These are phyloP conservation scores for Myzus persicae DNA, from an alignment of 1,140 invertebrate species.

Conservation along the genomic window DNA sequence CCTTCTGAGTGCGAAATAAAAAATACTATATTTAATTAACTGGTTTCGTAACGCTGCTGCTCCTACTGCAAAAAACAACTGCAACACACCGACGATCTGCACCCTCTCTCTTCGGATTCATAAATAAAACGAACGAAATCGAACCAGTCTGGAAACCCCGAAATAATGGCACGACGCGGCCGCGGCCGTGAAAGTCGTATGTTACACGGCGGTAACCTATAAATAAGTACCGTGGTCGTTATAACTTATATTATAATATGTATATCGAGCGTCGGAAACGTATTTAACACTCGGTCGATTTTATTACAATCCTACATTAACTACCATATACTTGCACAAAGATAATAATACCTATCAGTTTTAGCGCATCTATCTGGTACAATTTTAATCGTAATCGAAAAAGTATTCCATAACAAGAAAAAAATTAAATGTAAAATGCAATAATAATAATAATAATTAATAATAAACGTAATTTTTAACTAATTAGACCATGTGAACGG, in stretches of 20 bases:
- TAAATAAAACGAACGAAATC: constrained; percentile 21
- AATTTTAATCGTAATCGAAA: not conserved
- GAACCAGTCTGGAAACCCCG: constrained; percentile 27
- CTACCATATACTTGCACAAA: no score
- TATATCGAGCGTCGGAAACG: not conserved
- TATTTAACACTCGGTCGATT: not conserved
- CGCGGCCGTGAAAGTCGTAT: constrained; percentile 13
- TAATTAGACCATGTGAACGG: constrained; percentile 45
- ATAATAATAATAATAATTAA: not conserved
- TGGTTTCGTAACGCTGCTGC: constrained; percentile 28
- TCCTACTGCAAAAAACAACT: not conserved
- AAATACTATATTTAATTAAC: constrained; percentile 32
- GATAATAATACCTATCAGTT: no score
- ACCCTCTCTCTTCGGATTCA: not conserved
- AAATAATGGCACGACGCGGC: constrained; percentile 25
- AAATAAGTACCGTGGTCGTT: not conserved
- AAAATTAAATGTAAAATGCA: not conserved
- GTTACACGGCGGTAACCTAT: constrained; percentile 2
- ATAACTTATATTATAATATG: not conserved
- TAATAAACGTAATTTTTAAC: not conserved
- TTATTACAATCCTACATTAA: not conserved
- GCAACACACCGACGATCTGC: not conserved
- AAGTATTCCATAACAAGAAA: not conserved
- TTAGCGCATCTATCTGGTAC: not conserved
- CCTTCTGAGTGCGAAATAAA: constrained; percentile 17